Conservation (phyloP, 2,113 vertebrate genomes). For the Echinops telfairi region DNA sequence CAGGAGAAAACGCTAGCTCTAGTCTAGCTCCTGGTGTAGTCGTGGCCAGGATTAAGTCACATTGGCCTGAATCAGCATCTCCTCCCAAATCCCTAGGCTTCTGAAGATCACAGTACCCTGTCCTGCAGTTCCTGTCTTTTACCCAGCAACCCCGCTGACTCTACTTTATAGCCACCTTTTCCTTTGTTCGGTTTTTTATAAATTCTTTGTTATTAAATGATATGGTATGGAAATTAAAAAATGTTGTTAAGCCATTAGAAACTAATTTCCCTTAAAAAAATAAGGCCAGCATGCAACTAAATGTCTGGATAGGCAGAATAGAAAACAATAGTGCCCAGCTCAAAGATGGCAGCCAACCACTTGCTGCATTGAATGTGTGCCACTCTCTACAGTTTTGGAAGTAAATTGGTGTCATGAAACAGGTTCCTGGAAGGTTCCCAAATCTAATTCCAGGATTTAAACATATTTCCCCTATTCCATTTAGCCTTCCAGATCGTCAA, state of each 20-base stretch:
- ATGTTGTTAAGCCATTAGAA: not conserved
- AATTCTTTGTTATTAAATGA: not conserved
- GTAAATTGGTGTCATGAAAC: not conserved
- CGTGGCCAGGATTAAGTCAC: not conserved
- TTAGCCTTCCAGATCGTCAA: not conserved
- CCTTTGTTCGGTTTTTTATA: not conserved
- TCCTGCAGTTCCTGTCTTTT: too few relatives aligned
- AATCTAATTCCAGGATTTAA: not conserved
- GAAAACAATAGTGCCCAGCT: not conserved
- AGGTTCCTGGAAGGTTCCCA: not conserved
- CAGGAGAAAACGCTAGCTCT: too few relatives aligned
- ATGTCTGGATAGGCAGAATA: not conserved
- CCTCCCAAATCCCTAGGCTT: too few relatives aligned
- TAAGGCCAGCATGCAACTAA: too few relatives aligned
- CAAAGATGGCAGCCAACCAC: not conserved
- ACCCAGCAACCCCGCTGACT: too few relatives aligned
- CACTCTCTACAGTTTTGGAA: not conserved
- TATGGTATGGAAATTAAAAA: too few relatives aligned
- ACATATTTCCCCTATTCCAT: not conserved
- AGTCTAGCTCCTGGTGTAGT: not conserved
- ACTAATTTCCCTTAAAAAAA: too few relatives aligned
- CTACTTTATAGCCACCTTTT: too few relatives aligned
- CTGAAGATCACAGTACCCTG: too few relatives aligned
- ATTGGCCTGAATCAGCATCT: too few relatives aligned
- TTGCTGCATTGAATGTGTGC: not conserved